Evolutionary conservation across 2,888 invertebrate genomes (phyloP).

Genomic region (Exephanes ischioxanthus): DNA sequence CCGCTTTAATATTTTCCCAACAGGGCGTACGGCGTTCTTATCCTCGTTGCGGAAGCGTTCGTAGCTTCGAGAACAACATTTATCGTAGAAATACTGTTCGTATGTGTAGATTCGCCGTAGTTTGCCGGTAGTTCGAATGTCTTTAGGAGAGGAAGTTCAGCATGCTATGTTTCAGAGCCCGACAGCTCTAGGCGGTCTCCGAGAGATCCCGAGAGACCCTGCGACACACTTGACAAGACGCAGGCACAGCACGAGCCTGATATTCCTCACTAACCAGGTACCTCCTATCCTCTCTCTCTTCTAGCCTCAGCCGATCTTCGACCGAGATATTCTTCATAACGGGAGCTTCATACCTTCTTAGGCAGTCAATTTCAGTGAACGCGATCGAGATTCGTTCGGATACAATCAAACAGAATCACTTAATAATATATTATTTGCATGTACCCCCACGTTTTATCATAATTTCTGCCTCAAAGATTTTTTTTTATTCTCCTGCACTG

Average conservation of each 20-base stretch:
- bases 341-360: conserved; percentile 1
- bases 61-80: conserved; percentile 61
- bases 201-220: conserved; percentile 83
- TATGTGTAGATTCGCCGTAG: conserved; percentile 61
- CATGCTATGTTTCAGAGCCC: conserved; percentile 87
- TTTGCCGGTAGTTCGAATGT: conserved; percentile 69
- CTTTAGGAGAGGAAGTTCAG: conserved; percentile 79
- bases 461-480: conserved; percentile 1
- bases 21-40: conserved; percentile 63
- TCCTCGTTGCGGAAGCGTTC: conserved; percentile 62
- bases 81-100: conserved; percentile 67
- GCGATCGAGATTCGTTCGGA: conserved; percentile 43
- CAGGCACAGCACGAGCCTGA: conserved; percentile 91
- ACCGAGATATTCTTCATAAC: conserved; percentile 54
- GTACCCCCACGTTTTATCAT: conserved; percentile 24
- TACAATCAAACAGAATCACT: conserved; percentile 15
- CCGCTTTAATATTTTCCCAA: conserved; percentile 48
- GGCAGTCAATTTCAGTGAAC: conserved; percentile 38
- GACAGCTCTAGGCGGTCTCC: conserved; percentile 84
- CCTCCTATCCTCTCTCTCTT: conserved; percentile 73
- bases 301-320: conserved; percentile 55
- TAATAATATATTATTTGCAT: conserved; percentile 28
- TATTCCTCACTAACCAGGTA: conserved; percentile 89
- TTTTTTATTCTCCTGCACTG: conserved; percentile 23
- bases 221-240: conserved; percentile 90